Conservation (phyloP, 2,888 invertebrate species). For the Brassicogethes aeneus region DNA sequence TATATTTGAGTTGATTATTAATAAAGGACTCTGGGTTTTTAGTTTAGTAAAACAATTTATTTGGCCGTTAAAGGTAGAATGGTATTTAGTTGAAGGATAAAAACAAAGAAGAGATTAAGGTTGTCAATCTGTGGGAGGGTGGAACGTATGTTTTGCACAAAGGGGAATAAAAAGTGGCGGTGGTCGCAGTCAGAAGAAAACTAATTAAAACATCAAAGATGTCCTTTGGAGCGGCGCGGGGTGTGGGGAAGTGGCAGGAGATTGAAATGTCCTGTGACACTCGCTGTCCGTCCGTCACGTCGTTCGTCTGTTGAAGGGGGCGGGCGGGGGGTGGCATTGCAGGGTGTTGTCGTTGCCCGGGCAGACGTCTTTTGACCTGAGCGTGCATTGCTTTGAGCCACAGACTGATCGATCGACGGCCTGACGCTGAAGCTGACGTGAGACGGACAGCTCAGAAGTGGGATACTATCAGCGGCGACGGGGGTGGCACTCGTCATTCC, state of each 20-base stretch:
- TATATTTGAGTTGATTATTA: too few species aligned
- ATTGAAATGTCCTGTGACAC: slow-evolving; percentile 28
- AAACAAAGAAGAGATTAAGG: too few species aligned
- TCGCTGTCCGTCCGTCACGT: slow-evolving; percentile 27
- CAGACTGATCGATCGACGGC: slow-evolving; percentile 41
- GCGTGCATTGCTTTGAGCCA: slow-evolving; percentile 43
- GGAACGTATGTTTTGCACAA: too few species aligned
- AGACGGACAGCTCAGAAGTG: slow-evolving; percentile 40
- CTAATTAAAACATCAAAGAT: slow-evolving; percentile 36
- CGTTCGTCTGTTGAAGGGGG: slow-evolving; percentile 19
- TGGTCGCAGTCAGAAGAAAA: slow-evolving; percentile 28
- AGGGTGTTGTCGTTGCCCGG: slow-evolving; percentile 38
- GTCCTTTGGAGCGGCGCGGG: slow-evolving; percentile 19
- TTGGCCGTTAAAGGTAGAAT: too few species aligned
- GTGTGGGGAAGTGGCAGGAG: slow-evolving; percentile 8
- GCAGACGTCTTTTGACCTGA: slow-evolving; percentile 43
- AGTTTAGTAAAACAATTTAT: too few species aligned
- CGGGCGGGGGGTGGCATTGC: slow-evolving; percentile 20
- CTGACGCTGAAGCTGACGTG: slow-evolving; percentile 39
- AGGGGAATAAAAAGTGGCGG: too few species aligned
- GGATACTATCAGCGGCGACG: slow-evolving; percentile 16
- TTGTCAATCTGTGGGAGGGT: too few species aligned
- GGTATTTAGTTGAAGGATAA: too few species aligned
- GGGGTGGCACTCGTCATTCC: slow-evolving; percentile 6
- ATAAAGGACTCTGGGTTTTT: too few species aligned